A percentile compares a stretch with the other conserved stretches of the same genome.
These are phyloP conservation scores for Tromatobia lineatoria DNA, from an alignment of 2,888 invertebrate genomes.

Conservation along the genomic window DNA sequence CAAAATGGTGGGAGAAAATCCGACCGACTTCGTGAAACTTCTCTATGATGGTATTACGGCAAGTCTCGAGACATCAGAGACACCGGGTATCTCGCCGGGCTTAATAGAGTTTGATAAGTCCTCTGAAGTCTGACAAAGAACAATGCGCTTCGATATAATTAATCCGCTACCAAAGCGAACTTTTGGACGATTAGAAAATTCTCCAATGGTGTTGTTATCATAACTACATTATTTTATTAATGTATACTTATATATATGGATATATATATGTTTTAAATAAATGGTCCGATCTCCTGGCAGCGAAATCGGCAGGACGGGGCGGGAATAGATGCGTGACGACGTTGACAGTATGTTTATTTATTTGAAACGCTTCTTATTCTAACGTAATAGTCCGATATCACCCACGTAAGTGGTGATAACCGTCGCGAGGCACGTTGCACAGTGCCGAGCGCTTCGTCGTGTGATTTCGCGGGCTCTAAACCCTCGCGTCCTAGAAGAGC, in stretches of 20 bases:
- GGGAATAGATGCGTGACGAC: background rate
- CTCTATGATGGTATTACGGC: background rate
- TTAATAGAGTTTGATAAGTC: constrained; percentile 1
- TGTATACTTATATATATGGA: background rate
- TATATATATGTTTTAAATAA: background rate
- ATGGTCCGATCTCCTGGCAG: background rate
- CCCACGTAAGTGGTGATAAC: constrained; percentile 69
- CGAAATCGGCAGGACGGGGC: background rate
- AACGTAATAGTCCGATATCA: constrained; percentile 31
- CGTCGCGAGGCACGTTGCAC: constrained; percentile 79
- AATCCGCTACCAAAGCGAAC: background rate
- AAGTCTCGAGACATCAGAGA: constrained; percentile 4
- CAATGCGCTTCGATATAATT: constrained; percentile 1
- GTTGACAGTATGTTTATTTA: background rate
- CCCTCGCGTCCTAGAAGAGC: constrained; percentile 67
- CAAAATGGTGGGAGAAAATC: background rate
- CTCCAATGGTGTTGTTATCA: background rate
- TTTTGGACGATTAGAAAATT: background rate
- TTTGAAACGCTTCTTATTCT: background rate
- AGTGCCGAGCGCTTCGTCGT: constrained; percentile 74
- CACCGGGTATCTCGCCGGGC: background rate
- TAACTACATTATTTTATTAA: background rate
- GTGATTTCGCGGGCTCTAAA: constrained; percentile 68
- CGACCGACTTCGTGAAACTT: constrained; percentile 14
- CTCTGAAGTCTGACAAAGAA: background rate